These are phyloP conservation scores for Apis mellifera DNA, from an alignment of 1,140 invertebrate species.

Conservation along the genomic window Amel_HAv3.1 CM009934.2:8896501-8897000, in stretches of 20 bases:
- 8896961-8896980: background rate
- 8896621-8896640: conserved; percentile 25
- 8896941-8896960: too few species aligned
- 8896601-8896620: conserved; percentile 18
- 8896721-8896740: background rate
- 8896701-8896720: background rate
- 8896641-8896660: conserved; percentile 20
- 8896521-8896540: too few species aligned
- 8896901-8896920: background rate
- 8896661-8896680: conserved; percentile 45
- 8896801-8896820: background rate
- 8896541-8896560: background rate
- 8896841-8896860: background rate
- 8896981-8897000: too few species aligned
- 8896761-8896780: background rate
- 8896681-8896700: background rate
- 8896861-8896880: background rate
- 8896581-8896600: conserved; percentile 32
- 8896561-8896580: background rate
- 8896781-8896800: background rate
- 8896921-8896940: background rate
- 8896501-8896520: background rate
- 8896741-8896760: background rate
- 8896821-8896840: background rate
- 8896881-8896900: background rate